Conservation (phyloP, 2,113 vertebrate genomes). For the Ifrita kowaldi region DNA sequence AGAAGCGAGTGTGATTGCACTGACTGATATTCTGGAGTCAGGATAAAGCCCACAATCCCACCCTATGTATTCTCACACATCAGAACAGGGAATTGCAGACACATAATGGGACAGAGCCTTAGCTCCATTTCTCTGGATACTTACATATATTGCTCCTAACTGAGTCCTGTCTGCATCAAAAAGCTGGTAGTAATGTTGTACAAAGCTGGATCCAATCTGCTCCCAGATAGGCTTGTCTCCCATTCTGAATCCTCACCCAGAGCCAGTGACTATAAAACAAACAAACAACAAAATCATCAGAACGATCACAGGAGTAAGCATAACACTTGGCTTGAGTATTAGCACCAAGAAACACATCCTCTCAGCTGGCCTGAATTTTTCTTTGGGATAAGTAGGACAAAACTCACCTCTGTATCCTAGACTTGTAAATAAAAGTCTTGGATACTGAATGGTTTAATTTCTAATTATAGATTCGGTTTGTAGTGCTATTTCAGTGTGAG, state of each 20-base stretch:
- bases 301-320: background rate
- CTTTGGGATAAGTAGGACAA: background rate
- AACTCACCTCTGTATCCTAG: background rate
- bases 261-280: conserved; percentile 75
- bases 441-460: background rate
- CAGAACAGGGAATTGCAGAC: background rate
- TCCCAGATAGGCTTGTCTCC: conserved; percentile 97
- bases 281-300: background rate
- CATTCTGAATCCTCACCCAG: conserved; percentile 88
- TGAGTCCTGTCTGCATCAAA: conserved; percentile 94
- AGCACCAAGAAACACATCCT: background rate
- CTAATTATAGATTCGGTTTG: background rate
- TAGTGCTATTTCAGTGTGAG: background rate
- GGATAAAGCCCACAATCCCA: background rate
- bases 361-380: background rate
- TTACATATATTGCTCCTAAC: conserved; percentile 96
- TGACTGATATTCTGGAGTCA: background rate
- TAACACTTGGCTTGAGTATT: background rate
- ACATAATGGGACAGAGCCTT: rapidly evolving
- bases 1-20: background rate
- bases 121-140: conserved; percentile 55
- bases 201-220: conserved; percentile 97
- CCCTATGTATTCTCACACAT: background rate
- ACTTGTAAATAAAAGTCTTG: background rate
- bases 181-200: conserved; percentile 95